Percentiles rank a stretch among this genome's conserved stretches.
phyloP scores from a whole-genome alignment of 2,888 invertebrate genomes.

The Tenthredo livida region DNA sequence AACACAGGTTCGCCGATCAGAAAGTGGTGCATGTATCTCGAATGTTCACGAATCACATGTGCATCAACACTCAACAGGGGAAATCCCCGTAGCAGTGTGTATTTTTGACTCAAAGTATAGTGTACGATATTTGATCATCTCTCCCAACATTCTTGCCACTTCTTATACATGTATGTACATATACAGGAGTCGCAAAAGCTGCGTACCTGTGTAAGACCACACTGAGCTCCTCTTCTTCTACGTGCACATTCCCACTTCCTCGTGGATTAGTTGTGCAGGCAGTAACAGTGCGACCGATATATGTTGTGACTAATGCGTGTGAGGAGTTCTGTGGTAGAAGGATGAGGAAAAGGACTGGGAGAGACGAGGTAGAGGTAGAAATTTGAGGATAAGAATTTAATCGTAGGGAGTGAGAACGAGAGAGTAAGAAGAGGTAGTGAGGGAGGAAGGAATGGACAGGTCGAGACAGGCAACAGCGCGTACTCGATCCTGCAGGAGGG shows the following conservation, averaged over 20 bases:
- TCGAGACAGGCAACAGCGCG: slow-evolving; percentile 25
- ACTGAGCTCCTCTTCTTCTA: neutral
- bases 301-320: neutral
- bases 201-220: slow-evolving; percentile 7
- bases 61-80: neutral
- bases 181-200: neutral
- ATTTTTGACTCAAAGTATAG: neutral
- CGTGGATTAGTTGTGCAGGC: neutral
- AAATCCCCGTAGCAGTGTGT: neutral
- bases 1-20: neutral
- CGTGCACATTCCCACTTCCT: neutral
- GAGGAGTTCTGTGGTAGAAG: neutral
- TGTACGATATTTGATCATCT: neutral
- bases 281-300: slow-evolving; percentile 1
- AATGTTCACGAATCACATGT: neutral
- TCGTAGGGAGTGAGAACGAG: neutral
- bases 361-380: neutral
- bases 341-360: neutral
- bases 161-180: neutral
- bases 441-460: slow-evolving; percentile 26
- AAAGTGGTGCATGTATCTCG: neutral
- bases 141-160: neutral
- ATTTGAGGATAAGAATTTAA: slow-evolving; percentile 15
- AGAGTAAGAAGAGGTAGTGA: slow-evolving; percentile 11
- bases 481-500: slow-evolving; percentile 25